Evolutionary conservation across 2,888 invertebrate species (phyloP).

Genomic region (Acronicta alni): DNA sequence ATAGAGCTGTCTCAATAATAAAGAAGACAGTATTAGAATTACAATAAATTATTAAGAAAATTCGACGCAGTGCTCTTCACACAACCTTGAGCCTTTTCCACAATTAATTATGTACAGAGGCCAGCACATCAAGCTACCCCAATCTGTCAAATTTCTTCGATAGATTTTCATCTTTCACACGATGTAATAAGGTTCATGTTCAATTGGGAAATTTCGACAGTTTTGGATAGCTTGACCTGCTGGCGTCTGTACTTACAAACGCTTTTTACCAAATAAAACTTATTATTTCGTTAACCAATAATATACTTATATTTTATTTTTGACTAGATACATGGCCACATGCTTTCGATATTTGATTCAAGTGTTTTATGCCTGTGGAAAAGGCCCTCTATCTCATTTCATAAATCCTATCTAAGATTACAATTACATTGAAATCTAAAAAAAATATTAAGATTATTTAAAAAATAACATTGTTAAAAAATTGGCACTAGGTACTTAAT

Average conservation of each 20-base stretch:
- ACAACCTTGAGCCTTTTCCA: slow-evolving; percentile 54
- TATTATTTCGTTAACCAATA: too few species aligned
- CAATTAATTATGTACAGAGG: too few species aligned
- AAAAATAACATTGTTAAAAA: slow-evolving; percentile 43
- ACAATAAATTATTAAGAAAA: slow-evolving; percentile 47
- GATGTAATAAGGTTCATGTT: too few species aligned
- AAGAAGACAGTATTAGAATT: slow-evolving; percentile 29
- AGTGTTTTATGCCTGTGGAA: slow-evolving; percentile 26
- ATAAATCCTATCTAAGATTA: slow-evolving; percentile 48
- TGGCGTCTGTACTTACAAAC: too few species aligned
- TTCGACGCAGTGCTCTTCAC: slow-evolving; percentile 41
- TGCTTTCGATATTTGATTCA: neutral
- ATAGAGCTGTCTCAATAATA: slow-evolving; percentile 41
- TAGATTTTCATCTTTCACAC: too few species aligned
- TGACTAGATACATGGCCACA: neutral
- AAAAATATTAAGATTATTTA: slow-evolving; percentile 8
- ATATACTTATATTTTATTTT: too few species aligned
- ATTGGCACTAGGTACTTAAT: slow-evolving; percentile 59
- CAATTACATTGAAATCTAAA: slow-evolving; percentile 38
- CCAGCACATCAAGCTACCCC: too few species aligned
- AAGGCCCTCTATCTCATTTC: slow-evolving; percentile 42
- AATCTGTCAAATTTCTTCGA: too few species aligned
- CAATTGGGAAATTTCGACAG: too few species aligned
- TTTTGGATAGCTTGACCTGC: too few species aligned
- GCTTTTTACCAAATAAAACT: too few species aligned